Base-by-base conservation (phyloP, 1,140 invertebrate species). In the Aricia agestis region DNA sequence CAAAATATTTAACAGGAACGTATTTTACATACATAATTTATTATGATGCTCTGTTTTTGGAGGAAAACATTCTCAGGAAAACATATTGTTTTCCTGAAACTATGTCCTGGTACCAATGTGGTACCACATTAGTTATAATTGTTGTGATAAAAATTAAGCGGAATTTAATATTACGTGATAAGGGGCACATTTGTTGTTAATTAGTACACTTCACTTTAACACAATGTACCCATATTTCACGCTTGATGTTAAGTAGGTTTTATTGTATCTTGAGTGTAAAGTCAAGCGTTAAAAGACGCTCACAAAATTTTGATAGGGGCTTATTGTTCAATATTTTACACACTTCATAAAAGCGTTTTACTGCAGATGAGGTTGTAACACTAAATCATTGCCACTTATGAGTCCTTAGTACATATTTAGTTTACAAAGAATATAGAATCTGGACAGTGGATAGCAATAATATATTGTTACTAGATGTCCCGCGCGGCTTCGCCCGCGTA, bases 241-340 rank as follows among this genome's bases (percentile, higher is more conserved):
- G 10, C 1, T 1, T 15, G 6, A 13, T 15, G 45, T 52, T 52
- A 52, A 52, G 13, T 52, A 52, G 11, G 45, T 15, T 52, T 52
- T 52, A 52, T 52, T 52, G 45, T 52, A 52, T 52, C 10, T 52
- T 15, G 9, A 11, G 11, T 13, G 13, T 13, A 52, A 68, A 68
- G 57, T 68, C 67, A 68, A 68, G 41, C 9, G 13, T 68, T 68
- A 65, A 52, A 71, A 36, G 25, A 69, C 41, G 42, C 68, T 63
- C 70, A 70, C 72, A 69, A 71, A 76, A 66, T 66, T 59, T 61
- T 45, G 69, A 76, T 76, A 69, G 70, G 75, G 75, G 75, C 70
- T 15, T 59, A 76, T 76, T 76, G 72, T 76, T 68, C 32, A 52
- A 52, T 65, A 66, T 68, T 45, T 70, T 15, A 70, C 68, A 67